Evolutionary conservation across 2,797 vertebrate genomes (phyloP).

Genomic region (Caiman crocodilus): DNA sequence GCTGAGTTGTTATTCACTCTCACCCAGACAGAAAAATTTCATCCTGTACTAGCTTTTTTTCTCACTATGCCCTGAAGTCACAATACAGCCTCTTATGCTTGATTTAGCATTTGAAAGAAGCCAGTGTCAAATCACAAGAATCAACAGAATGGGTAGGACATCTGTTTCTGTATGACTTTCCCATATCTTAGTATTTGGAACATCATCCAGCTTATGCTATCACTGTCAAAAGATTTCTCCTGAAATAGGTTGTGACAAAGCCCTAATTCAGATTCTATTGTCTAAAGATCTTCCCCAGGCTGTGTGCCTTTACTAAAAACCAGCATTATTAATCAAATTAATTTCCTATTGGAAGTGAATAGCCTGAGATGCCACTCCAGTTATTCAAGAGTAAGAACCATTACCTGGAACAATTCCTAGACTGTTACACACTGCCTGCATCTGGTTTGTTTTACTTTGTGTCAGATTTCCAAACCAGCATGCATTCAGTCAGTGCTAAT

Average conservation of each 20-base stretch:
- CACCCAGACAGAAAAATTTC: neutral
- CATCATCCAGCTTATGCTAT: neutral
- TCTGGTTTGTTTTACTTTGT: neutral
- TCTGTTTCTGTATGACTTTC: neutral
- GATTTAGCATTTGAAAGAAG: neutral
- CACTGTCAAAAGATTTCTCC: neutral
- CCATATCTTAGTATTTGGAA: neutral
- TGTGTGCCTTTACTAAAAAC: neutral
- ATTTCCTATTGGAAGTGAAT: neutral
- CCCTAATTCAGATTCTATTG: neutral
- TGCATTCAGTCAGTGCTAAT: neutral
- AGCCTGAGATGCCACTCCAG: neutral
- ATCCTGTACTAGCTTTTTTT: neutral
- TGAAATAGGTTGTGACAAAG: neutral
- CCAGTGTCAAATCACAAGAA: neutral
- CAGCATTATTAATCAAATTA: neutral
- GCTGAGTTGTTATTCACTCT: neutral
- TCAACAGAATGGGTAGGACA: fast-evolving
- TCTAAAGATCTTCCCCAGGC: neutral
- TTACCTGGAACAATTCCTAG: neutral
- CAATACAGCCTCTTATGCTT: neutral
- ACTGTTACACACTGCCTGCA: neutral
- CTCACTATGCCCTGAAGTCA: neutral
- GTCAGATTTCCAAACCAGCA: neutral
- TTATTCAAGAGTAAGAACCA: neutral